Percentiles rank a stretch among this genome's conserved stretches.
phyloP scores from a whole-genome alignment of 2,797 vertebrate species.

The Antrozous pallidus region DNA sequence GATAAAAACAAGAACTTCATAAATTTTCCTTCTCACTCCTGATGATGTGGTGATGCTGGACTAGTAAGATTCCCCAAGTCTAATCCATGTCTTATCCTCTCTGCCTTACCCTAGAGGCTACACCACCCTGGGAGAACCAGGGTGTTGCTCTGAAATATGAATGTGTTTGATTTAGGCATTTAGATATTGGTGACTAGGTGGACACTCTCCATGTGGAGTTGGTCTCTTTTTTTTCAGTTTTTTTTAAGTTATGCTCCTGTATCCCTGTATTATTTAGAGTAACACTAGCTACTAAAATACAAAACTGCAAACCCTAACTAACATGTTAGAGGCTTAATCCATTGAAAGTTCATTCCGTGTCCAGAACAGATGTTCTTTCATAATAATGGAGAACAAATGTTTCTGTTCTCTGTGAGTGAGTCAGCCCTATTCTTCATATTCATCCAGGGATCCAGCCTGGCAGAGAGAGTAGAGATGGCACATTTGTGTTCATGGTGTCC shows the following conservation, averaged over 20 bases:
- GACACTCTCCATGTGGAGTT: background rate
- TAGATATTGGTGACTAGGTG: background rate
- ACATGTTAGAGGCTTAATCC: background rate
- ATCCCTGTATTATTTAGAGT: background rate
- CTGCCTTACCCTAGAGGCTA: background rate
- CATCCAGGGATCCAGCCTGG: background rate
- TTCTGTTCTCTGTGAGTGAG: background rate
- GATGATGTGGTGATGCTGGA: no score
- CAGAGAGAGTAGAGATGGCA: fast-evolving
- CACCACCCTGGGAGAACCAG: background rate
- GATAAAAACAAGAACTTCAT: background rate
- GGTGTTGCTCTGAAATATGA: background rate
- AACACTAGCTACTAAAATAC: background rate
- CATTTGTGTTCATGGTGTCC: no score
- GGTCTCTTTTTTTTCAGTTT: background rate
- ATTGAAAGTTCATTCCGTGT: background rate
- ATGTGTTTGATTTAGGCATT: background rate
- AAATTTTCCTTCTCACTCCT: background rate
- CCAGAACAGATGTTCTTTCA: background rate
- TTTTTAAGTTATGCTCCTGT: background rate
- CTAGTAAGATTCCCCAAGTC: background rate
- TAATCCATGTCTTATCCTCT: no score
- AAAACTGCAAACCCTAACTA: background rate
- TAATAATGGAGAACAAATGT: background rate
- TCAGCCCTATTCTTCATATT: background rate